Percentiles rank a stretch among this genome's conserved stretches.
These are phyloP conservation scores for Eucera pruinosa DNA, from an alignment of 2,888 invertebrate species.

Conservation along the genomic window DNA sequence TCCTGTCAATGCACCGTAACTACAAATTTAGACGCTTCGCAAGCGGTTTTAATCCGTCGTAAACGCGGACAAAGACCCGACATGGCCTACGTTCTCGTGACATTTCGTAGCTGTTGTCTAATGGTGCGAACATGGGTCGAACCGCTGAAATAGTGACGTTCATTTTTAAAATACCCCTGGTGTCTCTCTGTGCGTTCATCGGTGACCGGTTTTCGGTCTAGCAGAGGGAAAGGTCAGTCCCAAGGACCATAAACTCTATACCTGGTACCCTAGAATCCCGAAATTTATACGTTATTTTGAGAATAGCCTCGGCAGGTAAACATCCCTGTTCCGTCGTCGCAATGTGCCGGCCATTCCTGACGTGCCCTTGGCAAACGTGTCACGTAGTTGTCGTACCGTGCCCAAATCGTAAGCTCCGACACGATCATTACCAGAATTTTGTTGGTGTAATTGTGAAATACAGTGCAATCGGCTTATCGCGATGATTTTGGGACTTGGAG, in stretches of 20 bases:
- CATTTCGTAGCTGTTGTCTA: constrained; percentile 18
- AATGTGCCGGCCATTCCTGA: constrained; percentile 30
- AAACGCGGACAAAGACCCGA: neutral
- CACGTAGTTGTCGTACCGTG: neutral
- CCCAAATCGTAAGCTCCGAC: no score
- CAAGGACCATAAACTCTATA: constrained; percentile 39
- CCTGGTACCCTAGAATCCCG: constrained; percentile 25
- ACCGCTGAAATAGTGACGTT: constrained; percentile 1
- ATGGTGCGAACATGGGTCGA: neutral
- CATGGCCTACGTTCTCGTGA: constrained; percentile 7
- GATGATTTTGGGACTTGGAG: no score
- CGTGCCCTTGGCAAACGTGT: neutral
- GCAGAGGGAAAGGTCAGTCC: constrained; percentile 59
- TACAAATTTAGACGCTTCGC: neutral
- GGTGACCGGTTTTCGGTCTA: neutral
- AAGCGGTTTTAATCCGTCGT: neutral
- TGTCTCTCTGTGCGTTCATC: no score
- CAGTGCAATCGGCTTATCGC: no score
- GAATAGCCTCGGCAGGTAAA: constrained; percentile 29
- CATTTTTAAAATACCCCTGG: constrained; percentile 7
- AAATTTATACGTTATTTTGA: constrained; percentile 29
- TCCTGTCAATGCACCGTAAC: no score
- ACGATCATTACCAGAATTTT: no score
- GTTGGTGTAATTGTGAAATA: no score
- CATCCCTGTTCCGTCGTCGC: constrained; percentile 23